Evolutionary conservation across 2,888 invertebrate species (phyloP), one percentile per base, ranked within the genome.

Genomic region (Leptura quadrifasciata): DNA sequence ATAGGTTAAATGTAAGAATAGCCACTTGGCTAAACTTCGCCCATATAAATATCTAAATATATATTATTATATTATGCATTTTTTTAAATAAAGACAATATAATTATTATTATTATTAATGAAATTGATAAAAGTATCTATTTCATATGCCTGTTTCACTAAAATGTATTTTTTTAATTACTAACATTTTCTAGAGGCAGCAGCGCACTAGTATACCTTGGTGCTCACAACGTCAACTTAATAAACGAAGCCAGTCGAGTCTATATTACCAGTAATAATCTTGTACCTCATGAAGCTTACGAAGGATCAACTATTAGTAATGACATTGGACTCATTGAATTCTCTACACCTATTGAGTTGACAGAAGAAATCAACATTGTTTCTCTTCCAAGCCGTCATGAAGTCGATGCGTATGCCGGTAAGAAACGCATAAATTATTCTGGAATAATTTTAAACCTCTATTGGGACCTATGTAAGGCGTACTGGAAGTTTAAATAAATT

Each of bases 311-410:
- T 9, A 65, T 65, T 21, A 20, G 27, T 1, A 17, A 65, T 24
- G 65, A 65, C 8, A 65, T 65, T 17, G 65, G 65, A 2, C n/a
- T 65, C 12, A 27, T 65, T 17, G 65, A n/a, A 2, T 35, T 65
- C 1, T 4, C 15, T n/a, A 24, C 20, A 18, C 24, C 21, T n/a
- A 17, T 65, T 15, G 24, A 65, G 27, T 54, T 65, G n/a, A 54
- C 0, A 9, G 27, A 24, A 52, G 1, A 21, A 3, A 54, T 65
- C 18, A 65, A 65, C 24, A 54, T 65, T n/a, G 52, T 52, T 24
- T 8, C 52, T 21, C 24, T 65, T 17, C 52, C 65, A 17, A 18
- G 24, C 3, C 18, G 35, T 31, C 9, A 12, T 20, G 20, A 12
- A 12, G n/a, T n/a, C 15, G 27, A 35, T 39, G 15, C 20, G 15